Evolutionary conservation across 2,113 vertebrate species (phyloP).

Genomic region (Ovibos moschatus): DNA sequence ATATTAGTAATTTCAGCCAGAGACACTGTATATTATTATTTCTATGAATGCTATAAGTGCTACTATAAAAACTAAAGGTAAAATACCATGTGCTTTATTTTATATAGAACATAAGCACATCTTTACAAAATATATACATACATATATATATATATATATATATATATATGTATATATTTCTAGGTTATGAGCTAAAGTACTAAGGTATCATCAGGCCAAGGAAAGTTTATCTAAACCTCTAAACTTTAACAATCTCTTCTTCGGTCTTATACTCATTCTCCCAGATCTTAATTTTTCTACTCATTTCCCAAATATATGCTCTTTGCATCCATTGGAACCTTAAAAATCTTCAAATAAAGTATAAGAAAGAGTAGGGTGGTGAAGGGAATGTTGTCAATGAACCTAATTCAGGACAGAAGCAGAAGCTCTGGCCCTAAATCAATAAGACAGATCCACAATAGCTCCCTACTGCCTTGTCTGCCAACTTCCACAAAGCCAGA

Average conservation of each 20-base stretch:
- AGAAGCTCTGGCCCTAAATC: not conserved
- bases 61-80: not conserved
- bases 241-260: not conserved
- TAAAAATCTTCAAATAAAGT: conserved; percentile 25
- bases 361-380: not conserved
- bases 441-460: not conserved
- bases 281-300: not conserved
- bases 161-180: not conserved
- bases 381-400: not conserved
- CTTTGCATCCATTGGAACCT: not conserved
- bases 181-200: not conserved
- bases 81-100: not conserved
- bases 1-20: not conserved
- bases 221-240: not conserved
- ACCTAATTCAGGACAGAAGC: not conserved
- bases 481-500: conserved; percentile 31
- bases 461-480: not conserved
- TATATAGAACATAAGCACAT: not conserved
- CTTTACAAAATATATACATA: not conserved
- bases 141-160: not conserved
- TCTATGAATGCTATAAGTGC: not conserved
- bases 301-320: not conserved
- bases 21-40: not conserved
- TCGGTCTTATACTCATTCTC: not conserved
- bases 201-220: not conserved